Percentiles rank a stretch among this genome's conserved stretches.
phyloP scores from a whole-genome alignment of 2,888 invertebrate species.

The Microctonus brassicae region DNA sequence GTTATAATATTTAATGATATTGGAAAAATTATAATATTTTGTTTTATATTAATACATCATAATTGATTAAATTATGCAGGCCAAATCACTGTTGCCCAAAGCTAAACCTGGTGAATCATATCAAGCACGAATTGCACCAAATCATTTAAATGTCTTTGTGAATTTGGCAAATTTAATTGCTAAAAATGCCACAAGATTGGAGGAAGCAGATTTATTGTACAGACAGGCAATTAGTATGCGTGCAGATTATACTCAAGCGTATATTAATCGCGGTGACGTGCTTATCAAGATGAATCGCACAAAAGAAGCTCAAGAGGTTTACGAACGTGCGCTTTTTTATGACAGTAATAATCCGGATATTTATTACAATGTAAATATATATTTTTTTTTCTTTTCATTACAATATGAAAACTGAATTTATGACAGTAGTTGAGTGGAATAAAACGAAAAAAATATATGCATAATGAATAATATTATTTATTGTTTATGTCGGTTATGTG shows the following conservation, averaged over 20 bases:
- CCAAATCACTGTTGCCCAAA: slow-evolving; percentile 90
- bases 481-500: slow-evolving; percentile 53
- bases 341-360: slow-evolving; percentile 95
- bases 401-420: background rate
- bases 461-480: slow-evolving; percentile 2
- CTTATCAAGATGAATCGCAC: slow-evolving; percentile 94
- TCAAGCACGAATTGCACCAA: slow-evolving; percentile 95
- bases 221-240: slow-evolving; percentile 97
- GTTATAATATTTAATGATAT: slow-evolving; percentile 14
- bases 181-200: slow-evolving; percentile 89
- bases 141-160: slow-evolving; percentile 95
- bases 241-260: slow-evolving; percentile 95
- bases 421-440: no score
- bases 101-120: slow-evolving; percentile 95
- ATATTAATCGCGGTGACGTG: slow-evolving; percentile 97
- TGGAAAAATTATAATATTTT: background rate
- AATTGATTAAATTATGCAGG: slow-evolving; percentile 68
- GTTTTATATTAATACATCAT: background rate
- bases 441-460: background rate
- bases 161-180: slow-evolving; percentile 95
- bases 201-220: slow-evolving; percentile 94
- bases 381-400: background rate
- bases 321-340: slow-evolving; percentile 91
- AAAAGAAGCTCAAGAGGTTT: slow-evolving; percentile 94
- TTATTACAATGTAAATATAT: slow-evolving; percentile 88